Conservation (phyloP, 2,113 vertebrate genomes). For the Pheucticus melanocephalus region DNA sequence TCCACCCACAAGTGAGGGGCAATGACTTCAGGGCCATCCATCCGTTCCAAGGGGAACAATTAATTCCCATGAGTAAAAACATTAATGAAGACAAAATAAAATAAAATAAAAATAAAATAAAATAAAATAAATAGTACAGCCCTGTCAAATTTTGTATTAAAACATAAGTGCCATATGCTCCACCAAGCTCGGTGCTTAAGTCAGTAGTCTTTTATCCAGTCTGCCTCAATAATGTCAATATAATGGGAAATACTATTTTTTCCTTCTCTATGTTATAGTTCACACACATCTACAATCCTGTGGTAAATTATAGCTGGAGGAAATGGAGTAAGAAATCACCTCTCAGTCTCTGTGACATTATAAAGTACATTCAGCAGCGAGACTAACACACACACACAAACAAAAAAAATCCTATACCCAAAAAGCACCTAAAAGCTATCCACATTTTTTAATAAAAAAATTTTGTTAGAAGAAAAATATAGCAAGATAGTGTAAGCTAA, state of each 20-base stretch:
- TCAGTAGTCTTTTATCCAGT: neutral
- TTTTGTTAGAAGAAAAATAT: neutral
- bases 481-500: neutral
- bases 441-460: neutral
- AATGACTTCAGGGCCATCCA: rapidly evolving
- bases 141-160: neutral
- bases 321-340: slow-evolving; percentile 37
- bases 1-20: neutral
- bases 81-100: neutral
- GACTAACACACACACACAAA: neutral
- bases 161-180: neutral
- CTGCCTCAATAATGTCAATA: neutral
- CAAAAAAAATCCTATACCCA: neutral
- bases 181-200: neutral
- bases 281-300: neutral
- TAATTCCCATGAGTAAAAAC: neutral
- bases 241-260: neutral
- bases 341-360: slow-evolving; percentile 7
- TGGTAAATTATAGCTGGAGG: neutral
- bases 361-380: neutral
- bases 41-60: rapidly evolving
- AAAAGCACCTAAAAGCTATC: neutral
- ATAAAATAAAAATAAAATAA: neutral
- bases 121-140: neutral
- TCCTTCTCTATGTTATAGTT: neutral